A percentile compares a stretch with the other conserved stretches of the same genome.
Evolutionary conservation across 2,888 invertebrate species (phyloP).

Genomic region (Rotaria sp.): DNA sequence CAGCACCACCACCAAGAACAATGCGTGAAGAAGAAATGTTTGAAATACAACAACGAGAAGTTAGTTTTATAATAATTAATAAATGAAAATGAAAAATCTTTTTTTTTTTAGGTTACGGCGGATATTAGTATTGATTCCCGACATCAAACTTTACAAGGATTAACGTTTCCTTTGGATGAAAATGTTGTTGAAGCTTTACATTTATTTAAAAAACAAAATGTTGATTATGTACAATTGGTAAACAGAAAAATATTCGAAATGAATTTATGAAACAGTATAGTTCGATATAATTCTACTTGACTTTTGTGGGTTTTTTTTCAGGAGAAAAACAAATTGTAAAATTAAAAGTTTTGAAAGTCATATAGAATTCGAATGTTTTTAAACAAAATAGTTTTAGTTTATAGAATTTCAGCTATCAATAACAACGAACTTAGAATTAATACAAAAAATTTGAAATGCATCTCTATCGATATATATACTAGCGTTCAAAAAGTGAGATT

Average conservation of each 20-base stretch:
- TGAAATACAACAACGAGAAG: constrained; percentile 55
- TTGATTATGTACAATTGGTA: constrained; percentile 82
- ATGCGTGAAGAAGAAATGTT: constrained; percentile 61
- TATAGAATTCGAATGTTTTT: too few species aligned
- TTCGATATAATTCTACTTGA: too few species aligned
- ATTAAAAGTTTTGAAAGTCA: too few species aligned
- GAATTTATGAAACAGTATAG: too few species aligned
- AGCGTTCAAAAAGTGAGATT: too few species aligned
- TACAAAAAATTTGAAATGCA: too few species aligned
- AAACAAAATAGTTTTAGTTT: too few species aligned
- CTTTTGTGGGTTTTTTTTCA: too few species aligned
- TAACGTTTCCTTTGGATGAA: constrained; percentile 72
- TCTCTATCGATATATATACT: too few species aligned
- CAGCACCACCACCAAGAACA: constrained; percentile 81
- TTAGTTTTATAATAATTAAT: not conserved
- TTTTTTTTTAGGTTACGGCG: constrained; percentile 53
- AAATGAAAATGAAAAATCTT: not conserved
- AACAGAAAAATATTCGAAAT: not conserved
- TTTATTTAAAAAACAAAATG: constrained; percentile 67
- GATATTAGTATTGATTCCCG: constrained; percentile 61
- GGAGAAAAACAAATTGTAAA: too few species aligned
- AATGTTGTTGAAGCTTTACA: constrained; percentile 70
- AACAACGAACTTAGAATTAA: too few species aligned
- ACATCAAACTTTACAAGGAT: constrained; percentile 75
- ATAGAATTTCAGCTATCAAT: too few species aligned